A percentile compares a stretch with the other conserved stretches of the same genome.
Conservation (phyloP, 2,797 vertebrate genomes). For the Oreortyx pictus region DNA sequence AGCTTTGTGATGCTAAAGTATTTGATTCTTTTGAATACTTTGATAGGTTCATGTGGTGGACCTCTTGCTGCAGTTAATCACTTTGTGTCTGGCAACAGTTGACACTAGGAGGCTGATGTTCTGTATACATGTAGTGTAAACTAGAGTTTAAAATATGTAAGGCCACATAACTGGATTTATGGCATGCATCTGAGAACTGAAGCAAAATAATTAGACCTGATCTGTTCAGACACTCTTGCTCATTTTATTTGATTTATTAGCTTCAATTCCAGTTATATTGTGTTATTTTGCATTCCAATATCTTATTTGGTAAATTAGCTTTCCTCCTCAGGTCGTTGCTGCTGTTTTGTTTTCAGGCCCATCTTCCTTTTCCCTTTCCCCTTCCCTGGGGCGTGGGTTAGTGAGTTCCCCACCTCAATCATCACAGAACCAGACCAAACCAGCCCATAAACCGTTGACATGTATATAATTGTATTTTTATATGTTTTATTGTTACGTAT, state of each 20-base stretch:
- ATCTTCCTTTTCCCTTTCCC: too few species aligned
- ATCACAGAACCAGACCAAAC: too few species aligned
- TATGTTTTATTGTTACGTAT: fast-evolving
- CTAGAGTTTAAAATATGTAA: not conserved
- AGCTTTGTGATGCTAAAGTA: not conserved
- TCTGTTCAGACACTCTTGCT: too few species aligned
- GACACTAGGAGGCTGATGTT: not conserved
- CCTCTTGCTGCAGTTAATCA: not conserved
- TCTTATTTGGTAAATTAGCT: too few species aligned
- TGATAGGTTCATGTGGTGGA: not conserved
- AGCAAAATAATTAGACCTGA: not conserved
- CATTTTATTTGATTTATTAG: too few species aligned
- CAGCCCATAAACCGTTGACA: too few species aligned
- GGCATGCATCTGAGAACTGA: not conserved
- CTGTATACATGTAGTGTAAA: not conserved
- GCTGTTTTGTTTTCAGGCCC: too few species aligned
- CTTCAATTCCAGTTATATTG: too few species aligned
- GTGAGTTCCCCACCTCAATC: too few species aligned
- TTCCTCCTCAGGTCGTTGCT: too few species aligned
- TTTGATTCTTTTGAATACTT: not conserved
- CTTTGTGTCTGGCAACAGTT: not conserved
- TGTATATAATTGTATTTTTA: not conserved
- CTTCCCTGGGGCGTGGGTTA: too few species aligned
- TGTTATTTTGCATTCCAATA: too few species aligned
- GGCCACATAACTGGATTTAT: not conserved